phyloP scores from a whole-genome alignment of 2,797 vertebrate genomes.

The Myotis planiceps region DNA sequence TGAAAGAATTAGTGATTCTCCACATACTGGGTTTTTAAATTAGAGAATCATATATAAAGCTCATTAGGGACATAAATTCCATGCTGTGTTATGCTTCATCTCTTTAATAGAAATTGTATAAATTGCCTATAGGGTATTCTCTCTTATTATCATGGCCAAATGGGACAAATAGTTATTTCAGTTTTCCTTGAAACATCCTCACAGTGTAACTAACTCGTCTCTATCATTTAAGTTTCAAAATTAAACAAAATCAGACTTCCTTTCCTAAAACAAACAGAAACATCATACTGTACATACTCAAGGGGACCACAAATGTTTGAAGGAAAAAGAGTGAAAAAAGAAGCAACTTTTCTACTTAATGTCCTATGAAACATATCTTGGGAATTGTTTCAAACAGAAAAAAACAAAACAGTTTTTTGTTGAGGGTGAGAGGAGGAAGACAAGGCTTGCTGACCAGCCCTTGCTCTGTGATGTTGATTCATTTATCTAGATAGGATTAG shows the following conservation, averaged over 20 bases:
- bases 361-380: neutral
- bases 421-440: neutral
- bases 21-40: neutral
- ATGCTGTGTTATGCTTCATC: neutral
- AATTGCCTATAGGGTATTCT: neutral
- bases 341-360: slow-evolving; percentile 31
- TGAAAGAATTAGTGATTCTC: neutral
- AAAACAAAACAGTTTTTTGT: neutral
- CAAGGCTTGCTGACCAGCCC: neutral
- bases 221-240: neutral
- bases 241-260: slow-evolving; percentile 23
- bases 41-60: neutral
- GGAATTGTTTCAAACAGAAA: neutral
- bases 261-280: slow-evolving; percentile 53
- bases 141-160: slow-evolving; percentile 19
- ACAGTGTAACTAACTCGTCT: neutral
- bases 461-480: neutral
- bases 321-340: neutral
- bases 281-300: neutral
- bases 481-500: neutral
- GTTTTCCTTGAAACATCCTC: neutral
- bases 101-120: neutral
- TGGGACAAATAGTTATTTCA: neutral
- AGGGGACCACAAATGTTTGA: slow-evolving; percentile 3
- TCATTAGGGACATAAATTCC: neutral